Evolutionary conservation across 2,888 invertebrate genomes (phyloP), one percentile per base, ranked within the genome.

Genomic region (Ochlodes sylvanus): DNA sequence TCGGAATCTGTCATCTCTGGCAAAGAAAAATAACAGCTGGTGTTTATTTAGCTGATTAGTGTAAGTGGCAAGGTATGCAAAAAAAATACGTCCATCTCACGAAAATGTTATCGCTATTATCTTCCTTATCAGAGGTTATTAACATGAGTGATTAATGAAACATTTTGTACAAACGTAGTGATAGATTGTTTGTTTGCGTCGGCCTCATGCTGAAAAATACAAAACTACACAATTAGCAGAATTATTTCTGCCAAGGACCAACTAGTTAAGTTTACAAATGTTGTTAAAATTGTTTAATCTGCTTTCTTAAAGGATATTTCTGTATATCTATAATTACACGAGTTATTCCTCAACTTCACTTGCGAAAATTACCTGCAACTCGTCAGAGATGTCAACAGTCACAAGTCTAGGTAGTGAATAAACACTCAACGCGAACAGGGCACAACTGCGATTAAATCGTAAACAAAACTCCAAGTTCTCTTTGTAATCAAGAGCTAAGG

Each of bases 401-500:
- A 55, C 55, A 27, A 27, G 52, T 27, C 56, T 27, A 44, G 55
- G 54, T 69, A 73, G 72, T 74, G 76, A 81, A 79, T 79, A 82
- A 80, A 83, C 80, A 79, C 74, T 63, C 68, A 69, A 68, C 72
- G 77, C 77, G 78, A 83, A 79, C 82, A 80, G 81, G 79, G 81
- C 79, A 78, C 79, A 84, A 85, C 83, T 83, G 76, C 84, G 82
- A 88, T 87, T 85, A 85, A 84, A 81, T 79, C 79, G 79, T 84
- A 86, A 87, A 87, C 85, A 89, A 85, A 88, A 88, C 84, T 82
- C 77, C 77, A 86, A 88, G 80, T 87, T 85, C 82, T 81, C 87
- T 87, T 88, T 84, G 87, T 88, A 89, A 89, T 89, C 86, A 87
- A 85, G 85, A 86, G 82, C 81, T 84, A 82, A 84, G 81, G 82